Conservation (phyloP, 1,140 invertebrate species). For the Oscheius sp. region DNA sequence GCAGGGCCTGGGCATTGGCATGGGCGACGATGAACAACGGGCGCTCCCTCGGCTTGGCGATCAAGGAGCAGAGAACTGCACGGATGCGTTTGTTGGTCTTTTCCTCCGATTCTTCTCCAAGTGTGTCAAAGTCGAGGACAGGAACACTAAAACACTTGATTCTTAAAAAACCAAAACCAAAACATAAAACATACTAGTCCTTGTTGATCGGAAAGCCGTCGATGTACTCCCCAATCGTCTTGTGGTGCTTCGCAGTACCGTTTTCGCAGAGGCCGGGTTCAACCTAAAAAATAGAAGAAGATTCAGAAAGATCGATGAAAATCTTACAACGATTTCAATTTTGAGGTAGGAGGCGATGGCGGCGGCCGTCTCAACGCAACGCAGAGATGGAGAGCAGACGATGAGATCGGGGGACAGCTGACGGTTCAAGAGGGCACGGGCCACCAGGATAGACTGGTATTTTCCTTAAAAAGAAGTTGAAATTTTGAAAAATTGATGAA, state of each 20-base stretch:
- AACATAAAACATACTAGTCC: slow-evolving; percentile 4
- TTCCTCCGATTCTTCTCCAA: not conserved
- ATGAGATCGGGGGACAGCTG: slow-evolving; percentile 68
- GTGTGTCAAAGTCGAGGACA: not conserved
- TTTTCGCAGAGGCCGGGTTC: slow-evolving; percentile 83
- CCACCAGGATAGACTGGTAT: slow-evolving; percentile 29
- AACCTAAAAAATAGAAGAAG: too few relatives aligned
- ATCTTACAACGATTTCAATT: too few relatives aligned
- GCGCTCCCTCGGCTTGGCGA: not conserved
- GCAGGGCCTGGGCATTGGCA: not conserved
- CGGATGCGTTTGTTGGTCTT: not conserved
- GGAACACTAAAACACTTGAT: not conserved
- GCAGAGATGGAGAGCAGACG: slow-evolving; percentile 79
- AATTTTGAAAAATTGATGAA: slow-evolving; percentile 51
- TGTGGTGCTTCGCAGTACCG: not conserved
- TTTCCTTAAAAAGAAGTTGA: slow-evolving; percentile 21
- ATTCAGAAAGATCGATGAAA: too few relatives aligned
- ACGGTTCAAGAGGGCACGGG: slow-evolving; percentile 24
- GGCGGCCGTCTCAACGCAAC: slow-evolving; percentile 84
- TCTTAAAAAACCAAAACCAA: not conserved
- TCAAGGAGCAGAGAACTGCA: not conserved
- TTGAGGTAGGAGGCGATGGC: slow-evolving; percentile 66
- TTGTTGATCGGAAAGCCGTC: slow-evolving; percentile 6
- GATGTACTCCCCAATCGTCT: not conserved
- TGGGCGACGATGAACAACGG: slow-evolving; percentile 12